A percentile compares a stretch with the other conserved stretches of the same genome.
These are phyloP conservation scores for Propithecus perrieri DNA, from an alignment of 2,797 vertebrate species.

Conservation along the genomic window DNA sequence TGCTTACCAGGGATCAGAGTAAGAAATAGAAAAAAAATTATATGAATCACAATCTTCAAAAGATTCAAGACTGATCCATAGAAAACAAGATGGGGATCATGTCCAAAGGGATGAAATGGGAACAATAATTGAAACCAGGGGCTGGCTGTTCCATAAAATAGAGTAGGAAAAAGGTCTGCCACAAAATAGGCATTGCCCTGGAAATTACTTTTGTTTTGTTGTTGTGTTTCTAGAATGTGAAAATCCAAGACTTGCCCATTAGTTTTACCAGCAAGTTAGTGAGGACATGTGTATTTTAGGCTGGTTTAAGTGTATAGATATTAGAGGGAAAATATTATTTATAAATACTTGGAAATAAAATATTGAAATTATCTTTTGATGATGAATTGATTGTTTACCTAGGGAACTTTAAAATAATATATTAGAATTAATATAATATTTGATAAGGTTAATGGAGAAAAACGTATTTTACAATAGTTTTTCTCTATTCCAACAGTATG, in stretches of 20 bases:
- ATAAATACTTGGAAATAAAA: not conserved
- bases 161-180: not conserved
- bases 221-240: not conserved
- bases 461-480: not conserved
- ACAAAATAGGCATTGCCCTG: not conserved
- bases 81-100: not conserved
- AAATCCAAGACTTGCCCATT: not conserved
- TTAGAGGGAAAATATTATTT: not conserved
- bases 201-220: not conserved
- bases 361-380: not conserved
- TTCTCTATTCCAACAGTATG: not conserved
- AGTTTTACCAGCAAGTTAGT: not conserved
- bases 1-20: not conserved
- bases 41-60: not conserved
- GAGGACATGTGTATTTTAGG: not conserved
- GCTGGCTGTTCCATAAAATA: not conserved
- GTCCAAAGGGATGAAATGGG: not conserved
- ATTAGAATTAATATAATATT: not conserved
- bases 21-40: not conserved
- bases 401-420: not conserved
- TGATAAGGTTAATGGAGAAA: not conserved
- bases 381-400: not conserved
- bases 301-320: not conserved
- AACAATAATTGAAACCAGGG: not conserved
- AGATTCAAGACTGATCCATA: not conserved